These are phyloP conservation scores for Papilio polyxenes DNA, from an alignment of 1,140 invertebrate genomes.

Conservation along the genomic window DNA sequence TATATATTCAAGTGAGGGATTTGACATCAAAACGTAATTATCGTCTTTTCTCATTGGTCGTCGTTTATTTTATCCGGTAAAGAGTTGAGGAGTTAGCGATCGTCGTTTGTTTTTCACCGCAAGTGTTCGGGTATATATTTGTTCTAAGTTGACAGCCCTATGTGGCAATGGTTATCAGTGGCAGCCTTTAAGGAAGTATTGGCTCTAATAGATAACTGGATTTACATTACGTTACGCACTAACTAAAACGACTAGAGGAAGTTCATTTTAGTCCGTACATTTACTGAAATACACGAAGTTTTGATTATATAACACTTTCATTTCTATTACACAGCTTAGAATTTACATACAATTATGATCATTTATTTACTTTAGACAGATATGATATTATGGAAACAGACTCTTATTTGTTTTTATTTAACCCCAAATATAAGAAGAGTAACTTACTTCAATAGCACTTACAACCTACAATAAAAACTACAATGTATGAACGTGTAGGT, in stretches of 20 bases:
- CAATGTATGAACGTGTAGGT: not conserved
- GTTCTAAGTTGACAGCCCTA: not conserved
- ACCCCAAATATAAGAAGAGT: too few species aligned
- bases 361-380: not conserved
- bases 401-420: too few species aligned
- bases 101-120: not conserved
- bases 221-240: slow-evolving; percentile 37
- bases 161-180: slow-evolving; percentile 31
- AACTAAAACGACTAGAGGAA: slow-evolving; percentile 33
- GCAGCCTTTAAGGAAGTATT: slow-evolving; percentile 37
- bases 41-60: not conserved
- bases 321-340: not conserved
- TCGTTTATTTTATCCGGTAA: not conserved
- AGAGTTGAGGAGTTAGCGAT: not conserved
- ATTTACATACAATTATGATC: not conserved
- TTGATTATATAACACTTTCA: slow-evolving; percentile 27
- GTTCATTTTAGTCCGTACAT: slow-evolving; percentile 20
- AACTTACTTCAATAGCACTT: too few species aligned
- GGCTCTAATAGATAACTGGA: slow-evolving; percentile 30
- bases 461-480: not conserved
- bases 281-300: slow-evolving; percentile 2
- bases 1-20: not conserved
- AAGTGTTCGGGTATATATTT: not conserved
- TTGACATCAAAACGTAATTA: not conserved
- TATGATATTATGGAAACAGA: not conserved